A percentile compares a stretch with the other conserved stretches of the same genome.
Evolutionary conservation across 2,888 invertebrate species (phyloP).

Genomic region (Ethmia dodecea): DNA sequence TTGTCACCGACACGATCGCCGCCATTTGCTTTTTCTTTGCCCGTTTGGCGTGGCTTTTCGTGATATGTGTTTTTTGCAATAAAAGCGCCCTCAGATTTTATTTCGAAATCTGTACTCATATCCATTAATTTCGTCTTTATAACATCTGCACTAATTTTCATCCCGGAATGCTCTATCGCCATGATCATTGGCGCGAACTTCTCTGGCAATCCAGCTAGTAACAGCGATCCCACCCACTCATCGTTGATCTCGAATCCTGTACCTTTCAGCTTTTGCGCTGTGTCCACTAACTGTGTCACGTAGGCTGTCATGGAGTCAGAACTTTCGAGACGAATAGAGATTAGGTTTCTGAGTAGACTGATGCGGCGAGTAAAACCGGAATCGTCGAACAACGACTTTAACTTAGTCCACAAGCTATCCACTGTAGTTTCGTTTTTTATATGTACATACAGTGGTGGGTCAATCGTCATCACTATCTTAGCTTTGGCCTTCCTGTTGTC

Average conservation of each 20-base stretch:
- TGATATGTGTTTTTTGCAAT: background rate
- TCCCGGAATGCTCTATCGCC: slow-evolving; percentile 19
- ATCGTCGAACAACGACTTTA: slow-evolving; percentile 7
- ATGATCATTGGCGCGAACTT: slow-evolving; percentile 21
- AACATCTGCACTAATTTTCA: slow-evolving; percentile 7
- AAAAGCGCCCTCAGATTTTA: background rate
- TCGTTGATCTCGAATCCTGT: slow-evolving; percentile 5
- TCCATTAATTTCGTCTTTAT: too few relatives aligned
- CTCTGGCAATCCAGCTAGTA: slow-evolving; percentile 21
- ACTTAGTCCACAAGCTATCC: slow-evolving; percentile 1
- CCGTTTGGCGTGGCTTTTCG: too few relatives aligned
- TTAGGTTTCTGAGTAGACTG: slow-evolving; percentile 3
- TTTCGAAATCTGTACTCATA: too few relatives aligned
- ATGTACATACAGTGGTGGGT: slow-evolving; percentile 11
- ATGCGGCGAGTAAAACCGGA: slow-evolving; percentile 16
- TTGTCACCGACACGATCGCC: background rate
- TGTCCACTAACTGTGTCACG: slow-evolving; percentile 8
- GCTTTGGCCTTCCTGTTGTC: slow-evolving; percentile 3
- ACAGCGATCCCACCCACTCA: slow-evolving; percentile 14
- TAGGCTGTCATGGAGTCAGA: slow-evolving; percentile 5
- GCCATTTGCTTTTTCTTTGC: too few relatives aligned
- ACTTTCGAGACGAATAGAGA: slow-evolving; percentile 10
- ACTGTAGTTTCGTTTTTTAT: slow-evolving; percentile 1
- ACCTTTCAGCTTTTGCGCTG: too few relatives aligned
- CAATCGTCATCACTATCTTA: slow-evolving; percentile 14